Evolutionary conservation across 1,140 invertebrate species (phyloP), one percentile per base, ranked within the genome.

Genomic region (Octopus sinensis): DNA sequence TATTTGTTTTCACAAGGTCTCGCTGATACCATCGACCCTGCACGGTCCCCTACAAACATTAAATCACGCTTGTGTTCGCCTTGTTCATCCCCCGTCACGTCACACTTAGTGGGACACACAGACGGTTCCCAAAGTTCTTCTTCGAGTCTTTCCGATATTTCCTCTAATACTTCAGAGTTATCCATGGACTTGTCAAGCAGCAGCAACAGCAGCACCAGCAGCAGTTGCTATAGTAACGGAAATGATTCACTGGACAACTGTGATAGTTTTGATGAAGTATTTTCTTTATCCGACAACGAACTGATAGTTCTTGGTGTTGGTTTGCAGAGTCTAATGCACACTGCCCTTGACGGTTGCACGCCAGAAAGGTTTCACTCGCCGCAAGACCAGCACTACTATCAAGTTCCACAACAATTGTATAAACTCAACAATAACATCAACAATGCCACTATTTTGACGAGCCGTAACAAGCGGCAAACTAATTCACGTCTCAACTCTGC

Each of bases 231-330:
- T 54, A 80, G 43, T 7, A 56, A 79, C 30, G 73, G 79, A 23
- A 80, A 81, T 6, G 77, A 84, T 75, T 30, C 54, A n/a, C 54
- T 78, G 4, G 53, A 62, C 7, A 62, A 54, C n/a, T 80, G 79
- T 81, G 85, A 79, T 6, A 77, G 86, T n/a, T 80, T 80, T 82
- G 85, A 79, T 13, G 82, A 87, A 13, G 84, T 84, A 17, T 85
- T 87, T 43, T 78, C 62, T 9, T 54, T 76, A 56, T 51, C 78
- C n/a, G 84, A 86, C 79, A 85, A 84, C 80, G 85, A 90, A 52
- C 86, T 91, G 73, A 88, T 91, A 4, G 91, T 91, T 6, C 83
- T 91, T 30, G 91, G 91, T 1, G 91, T 91, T n/a, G 90, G 88
- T 23, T 85, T 91, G 4, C 86, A 90, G 54, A 89, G 88, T 73